Percentiles rank a stretch among this genome's conserved stretches.
phyloP scores from a whole-genome alignment of 2,797 vertebrate genomes.

The Ciconia nigra region DNA sequence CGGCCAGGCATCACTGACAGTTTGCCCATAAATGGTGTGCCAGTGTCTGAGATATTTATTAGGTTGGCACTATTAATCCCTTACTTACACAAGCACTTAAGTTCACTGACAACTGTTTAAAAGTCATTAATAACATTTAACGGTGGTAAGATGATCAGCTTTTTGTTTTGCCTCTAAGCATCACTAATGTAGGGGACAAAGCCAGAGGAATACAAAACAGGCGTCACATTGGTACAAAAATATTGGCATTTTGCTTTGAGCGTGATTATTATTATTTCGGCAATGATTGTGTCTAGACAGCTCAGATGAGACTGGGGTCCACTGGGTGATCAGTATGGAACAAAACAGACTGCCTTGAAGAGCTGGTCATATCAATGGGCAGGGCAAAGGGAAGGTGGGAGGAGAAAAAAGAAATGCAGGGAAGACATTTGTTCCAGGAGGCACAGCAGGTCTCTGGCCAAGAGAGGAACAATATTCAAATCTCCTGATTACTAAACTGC shows the following conservation, averaged over 20 bases:
- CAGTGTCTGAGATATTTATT: not conserved
- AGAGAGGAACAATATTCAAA: not conserved
- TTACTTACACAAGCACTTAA: not conserved
- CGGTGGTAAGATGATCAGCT: not conserved
- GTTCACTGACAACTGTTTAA: not conserved
- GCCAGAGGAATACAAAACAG: slow-evolving; percentile 46
- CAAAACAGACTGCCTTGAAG: not conserved
- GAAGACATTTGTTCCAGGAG: not conserved
- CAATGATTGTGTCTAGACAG: not conserved
- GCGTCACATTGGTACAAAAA: not conserved
- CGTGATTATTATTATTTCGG: not conserved
- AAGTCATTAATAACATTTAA: not conserved
- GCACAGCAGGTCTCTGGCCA: not conserved
- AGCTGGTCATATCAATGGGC: not conserved
- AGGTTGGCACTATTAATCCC: not conserved
- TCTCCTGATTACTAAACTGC: not conserved
- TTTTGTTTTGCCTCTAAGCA: slow-evolving; percentile 18
- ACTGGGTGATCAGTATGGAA: not conserved
- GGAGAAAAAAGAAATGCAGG: not conserved
- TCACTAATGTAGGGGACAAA: slow-evolving; percentile 23
- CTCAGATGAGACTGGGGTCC: not conserved
- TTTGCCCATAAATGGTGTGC: not conserved
- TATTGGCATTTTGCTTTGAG: slow-evolving; percentile 26
- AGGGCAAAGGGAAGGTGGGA: not conserved
- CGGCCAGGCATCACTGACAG: not conserved